Conservation (phyloP, 1,140 invertebrate genomes). For the Dendrolimus punctatus region DNA sequence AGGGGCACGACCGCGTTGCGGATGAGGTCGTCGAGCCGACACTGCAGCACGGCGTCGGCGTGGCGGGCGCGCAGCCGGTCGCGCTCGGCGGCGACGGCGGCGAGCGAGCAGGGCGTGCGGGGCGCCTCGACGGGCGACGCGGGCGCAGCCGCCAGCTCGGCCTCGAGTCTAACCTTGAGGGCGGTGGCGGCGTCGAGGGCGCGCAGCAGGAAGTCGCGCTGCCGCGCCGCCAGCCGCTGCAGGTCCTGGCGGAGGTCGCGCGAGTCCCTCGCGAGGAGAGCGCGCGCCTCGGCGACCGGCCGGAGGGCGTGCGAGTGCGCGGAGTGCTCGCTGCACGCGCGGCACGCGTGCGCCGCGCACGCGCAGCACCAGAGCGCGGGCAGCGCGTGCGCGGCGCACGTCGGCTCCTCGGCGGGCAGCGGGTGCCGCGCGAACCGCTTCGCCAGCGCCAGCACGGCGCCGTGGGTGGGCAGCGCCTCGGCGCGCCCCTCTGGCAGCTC, state of each 20-base stretch:
- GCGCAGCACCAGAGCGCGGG: conserved; percentile 82
- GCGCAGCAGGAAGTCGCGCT: conserved; percentile 80
- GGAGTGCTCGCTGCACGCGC: conserved; percentile 76
- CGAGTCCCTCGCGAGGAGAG: conserved; percentile 77
- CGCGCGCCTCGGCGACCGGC: conserved; percentile 78
- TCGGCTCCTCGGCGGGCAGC: conserved; percentile 58
- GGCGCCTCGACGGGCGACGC: conserved; percentile 62
- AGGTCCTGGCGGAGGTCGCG: conserved; percentile 75
- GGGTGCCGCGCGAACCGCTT: conserved; percentile 67
- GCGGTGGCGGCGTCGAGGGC: conserved; percentile 82
- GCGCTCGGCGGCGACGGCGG: conserved; percentile 74
- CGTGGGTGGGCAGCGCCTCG: conserved; percentile 78
- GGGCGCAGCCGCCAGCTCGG: conserved; percentile 67
- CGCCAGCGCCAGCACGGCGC: conserved; percentile 75
- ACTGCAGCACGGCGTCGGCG: conserved; percentile 81
- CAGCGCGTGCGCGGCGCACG: conserved; percentile 82
- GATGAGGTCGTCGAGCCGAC: conserved; percentile 80
- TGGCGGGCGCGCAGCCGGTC: conserved; percentile 78
- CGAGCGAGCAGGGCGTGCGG: conserved; percentile 71
- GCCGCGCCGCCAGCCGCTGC: conserved; percentile 76
- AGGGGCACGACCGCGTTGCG: conserved; percentile 77
- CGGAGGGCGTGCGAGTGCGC: conserved; percentile 80
- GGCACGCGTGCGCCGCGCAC: conserved; percentile 77
- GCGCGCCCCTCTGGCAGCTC: conserved; percentile 75
- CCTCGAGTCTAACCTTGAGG: conserved; percentile 81